phyloP scores from a whole-genome alignment of 2,797 vertebrate genomes.

The Acanthis flammea region DNA sequence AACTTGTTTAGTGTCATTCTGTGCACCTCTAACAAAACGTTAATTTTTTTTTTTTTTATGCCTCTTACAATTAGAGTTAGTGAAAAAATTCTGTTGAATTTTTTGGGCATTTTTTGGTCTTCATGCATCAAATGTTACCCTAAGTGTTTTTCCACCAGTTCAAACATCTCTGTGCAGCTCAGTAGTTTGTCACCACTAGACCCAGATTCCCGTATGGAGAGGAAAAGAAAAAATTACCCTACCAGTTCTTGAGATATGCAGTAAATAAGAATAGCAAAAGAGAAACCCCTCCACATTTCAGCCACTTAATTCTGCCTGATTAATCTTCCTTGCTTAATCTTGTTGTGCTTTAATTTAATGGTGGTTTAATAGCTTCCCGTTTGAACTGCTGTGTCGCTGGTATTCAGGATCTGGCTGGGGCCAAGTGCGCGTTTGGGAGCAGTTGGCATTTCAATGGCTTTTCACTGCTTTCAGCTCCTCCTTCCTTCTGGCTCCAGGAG shows the following conservation, averaged over 20 bases:
- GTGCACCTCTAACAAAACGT: neutral
- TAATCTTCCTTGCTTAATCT: constrained; percentile 22
- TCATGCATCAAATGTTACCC: neutral
- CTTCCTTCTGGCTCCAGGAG: neutral
- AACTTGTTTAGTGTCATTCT: neutral
- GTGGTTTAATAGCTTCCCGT: neutral
- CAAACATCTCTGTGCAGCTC: neutral
- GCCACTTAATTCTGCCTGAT: neutral
- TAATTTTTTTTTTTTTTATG: rapidly evolving
- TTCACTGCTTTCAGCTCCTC: neutral
- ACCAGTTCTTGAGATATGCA: neutral
- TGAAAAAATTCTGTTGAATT: neutral
- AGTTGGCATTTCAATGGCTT: neutral
- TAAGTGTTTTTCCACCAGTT: neutral
- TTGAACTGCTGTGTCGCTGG: neutral
- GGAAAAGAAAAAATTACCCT: neutral
- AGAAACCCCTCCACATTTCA: neutral
- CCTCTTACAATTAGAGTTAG: neutral
- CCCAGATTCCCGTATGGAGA: neutral
- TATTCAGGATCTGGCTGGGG: neutral
- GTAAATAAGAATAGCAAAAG: neutral
- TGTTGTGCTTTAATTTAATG: constrained; percentile 8
- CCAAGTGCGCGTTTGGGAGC: neutral
- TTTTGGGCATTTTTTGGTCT: neutral
- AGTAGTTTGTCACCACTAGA: neutral